These are phyloP conservation scores for Melanotaenia duboulayi DNA, from an alignment of 2,113 vertebrate genomes.

Conservation along the genomic window DNA sequence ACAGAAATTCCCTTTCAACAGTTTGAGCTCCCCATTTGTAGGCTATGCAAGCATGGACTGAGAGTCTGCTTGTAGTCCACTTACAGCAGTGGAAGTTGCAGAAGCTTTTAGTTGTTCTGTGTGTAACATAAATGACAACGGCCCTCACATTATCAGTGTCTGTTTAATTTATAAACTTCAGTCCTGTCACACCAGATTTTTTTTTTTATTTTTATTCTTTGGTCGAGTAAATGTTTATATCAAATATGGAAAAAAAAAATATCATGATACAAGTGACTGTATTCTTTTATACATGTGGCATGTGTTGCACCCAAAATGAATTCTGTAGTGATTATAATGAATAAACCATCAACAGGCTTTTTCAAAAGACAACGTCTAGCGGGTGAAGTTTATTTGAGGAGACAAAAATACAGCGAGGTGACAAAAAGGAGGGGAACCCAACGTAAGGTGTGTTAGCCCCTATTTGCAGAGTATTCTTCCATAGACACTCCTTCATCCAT, in stretches of 20 bases:
- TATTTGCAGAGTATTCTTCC: too few relatives aligned
- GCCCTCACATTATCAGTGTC: slow-evolving; percentile 49
- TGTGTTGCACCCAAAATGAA: slow-evolving; percentile 83
- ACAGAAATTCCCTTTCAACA: slow-evolving; percentile 49
- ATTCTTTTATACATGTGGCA: slow-evolving; percentile 87
- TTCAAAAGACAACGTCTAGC: slow-evolving; percentile 72
- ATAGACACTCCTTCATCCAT: too few relatives aligned
- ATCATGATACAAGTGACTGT: slow-evolving; percentile 81
- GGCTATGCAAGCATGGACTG: slow-evolving; percentile 74
- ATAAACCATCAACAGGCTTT: slow-evolving; percentile 85
- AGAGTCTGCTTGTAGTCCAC: slow-evolving; percentile 74
- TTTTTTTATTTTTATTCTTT: slow-evolving; percentile 76
- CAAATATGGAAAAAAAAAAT: slow-evolving; percentile 57
- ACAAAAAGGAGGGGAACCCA: not conserved
- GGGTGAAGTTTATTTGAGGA: slow-evolving; percentile 42
- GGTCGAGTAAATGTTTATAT: slow-evolving; percentile 84
- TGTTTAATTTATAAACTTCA: slow-evolving; percentile 68
- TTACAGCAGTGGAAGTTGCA: slow-evolving; percentile 58
- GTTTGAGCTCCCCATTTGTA: slow-evolving; percentile 53
- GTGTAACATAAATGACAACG: slow-evolving; percentile 44
- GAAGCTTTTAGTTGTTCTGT: slow-evolving; percentile 64
- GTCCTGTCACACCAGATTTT: slow-evolving; percentile 72
- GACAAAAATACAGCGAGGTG: not conserved
- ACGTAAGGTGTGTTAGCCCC: not conserved
- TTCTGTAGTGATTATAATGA: slow-evolving; percentile 84